These are phyloP conservation scores for Pelmatolapia mariae DNA, from an alignment of 2,113 vertebrate species.

Conservation along the genomic window DNA sequence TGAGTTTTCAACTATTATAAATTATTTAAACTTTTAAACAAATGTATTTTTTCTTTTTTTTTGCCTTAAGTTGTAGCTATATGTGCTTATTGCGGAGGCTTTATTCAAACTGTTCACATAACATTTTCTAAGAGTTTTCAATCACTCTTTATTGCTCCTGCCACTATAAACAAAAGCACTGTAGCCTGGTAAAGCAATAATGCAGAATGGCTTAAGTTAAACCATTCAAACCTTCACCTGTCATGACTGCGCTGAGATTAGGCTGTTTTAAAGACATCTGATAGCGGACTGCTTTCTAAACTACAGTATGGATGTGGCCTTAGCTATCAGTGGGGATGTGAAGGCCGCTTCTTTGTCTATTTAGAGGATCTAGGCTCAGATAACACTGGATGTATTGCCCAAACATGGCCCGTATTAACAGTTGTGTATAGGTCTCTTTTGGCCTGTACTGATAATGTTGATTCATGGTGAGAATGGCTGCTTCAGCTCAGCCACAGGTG, in stretches of 20 bases:
- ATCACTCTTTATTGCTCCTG: not conserved
- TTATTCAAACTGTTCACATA: not conserved
- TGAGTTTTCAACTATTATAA: not conserved
- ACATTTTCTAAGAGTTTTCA: not conserved
- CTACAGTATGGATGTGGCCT: not conserved
- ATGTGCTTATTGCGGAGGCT: not conserved
- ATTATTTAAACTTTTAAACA: not conserved
- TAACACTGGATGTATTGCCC: not conserved
- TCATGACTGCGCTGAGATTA: not conserved
- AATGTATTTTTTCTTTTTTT: not conserved
- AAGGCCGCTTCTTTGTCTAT: not conserved
- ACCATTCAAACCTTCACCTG: not conserved
- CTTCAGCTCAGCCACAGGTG: not conserved
- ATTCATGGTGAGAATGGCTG: not conserved
- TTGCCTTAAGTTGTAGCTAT: not conserved
- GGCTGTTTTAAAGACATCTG: not conserved
- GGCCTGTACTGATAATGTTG: not conserved
- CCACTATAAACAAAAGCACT: not conserved
- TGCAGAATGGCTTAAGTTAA: not conserved
- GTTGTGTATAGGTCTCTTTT: not conserved
- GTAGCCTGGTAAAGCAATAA: not conserved
- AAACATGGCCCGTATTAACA: not conserved
- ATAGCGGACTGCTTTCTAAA: not conserved
- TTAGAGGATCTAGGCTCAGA: not conserved
- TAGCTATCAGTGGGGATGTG: not conserved